Base-by-base conservation (phyloP, 1,140 invertebrate species). In the Araneus ventricosus region DNA sequence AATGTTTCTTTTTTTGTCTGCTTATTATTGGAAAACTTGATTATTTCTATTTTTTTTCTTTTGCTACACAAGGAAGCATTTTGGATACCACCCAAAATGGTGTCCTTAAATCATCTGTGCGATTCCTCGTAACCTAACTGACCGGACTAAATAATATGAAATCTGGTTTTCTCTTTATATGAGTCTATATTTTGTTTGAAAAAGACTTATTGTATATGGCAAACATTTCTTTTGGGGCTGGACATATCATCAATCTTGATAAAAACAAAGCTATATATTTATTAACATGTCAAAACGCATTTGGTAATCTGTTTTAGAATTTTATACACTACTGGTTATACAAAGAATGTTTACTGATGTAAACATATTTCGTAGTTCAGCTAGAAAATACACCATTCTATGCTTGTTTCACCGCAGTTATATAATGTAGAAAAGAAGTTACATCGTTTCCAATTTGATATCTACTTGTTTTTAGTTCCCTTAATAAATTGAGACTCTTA, bases 81-180 rank as follows among this genome's bases (percentile, higher is more conserved):
- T 75, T 75, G 70, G 70, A 75, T 75, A 17, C 34, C 70, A 34
- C 70, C 70, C 70, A 75, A 75, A 75, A 34, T 75, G 20, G 30
- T 37, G 27, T 34, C 24, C 30, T 20, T 30, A 75, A 75, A 34
- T 75, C 30, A 20, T 34, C 70, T 34, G 17, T 20, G 14, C 30
- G 37, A 75, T 75, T 75, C 34, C 20, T 75, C 37, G 30, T 34
- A 34, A 75, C 70, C 70, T 2, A n/a, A 75, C 27, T 75, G 70
- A 75, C 70, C 27, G 30, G 17, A 37, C 70, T 75, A 75, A 34
- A 75, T 34, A 75, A 34, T 22, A 75, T 30, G 30, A 34, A 75
- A 34, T 34, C 24, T 22, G 20, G 70, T 75, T 75, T 17, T 34
- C 30, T 27, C 30, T 75, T 75, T 20, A 20, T 20, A 34, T 20